Base-by-base conservation (phyloP, 2,888 invertebrate species). In the Synergus itoensis region DNA sequence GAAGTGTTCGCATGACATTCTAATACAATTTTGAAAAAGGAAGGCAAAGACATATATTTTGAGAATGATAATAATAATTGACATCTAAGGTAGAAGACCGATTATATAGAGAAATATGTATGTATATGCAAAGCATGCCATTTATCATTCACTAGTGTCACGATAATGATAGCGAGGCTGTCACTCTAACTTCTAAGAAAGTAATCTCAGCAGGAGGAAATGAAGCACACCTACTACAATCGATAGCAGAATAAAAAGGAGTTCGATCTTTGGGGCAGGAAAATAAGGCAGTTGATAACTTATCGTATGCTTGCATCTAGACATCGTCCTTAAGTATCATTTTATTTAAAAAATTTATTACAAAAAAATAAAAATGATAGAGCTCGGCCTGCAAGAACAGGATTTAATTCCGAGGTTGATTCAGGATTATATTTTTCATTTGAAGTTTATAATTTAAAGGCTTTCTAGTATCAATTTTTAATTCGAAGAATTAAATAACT, bases 181-280 rank as follows among this genome's bases (percentile, higher is more conserved):
- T 16, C 62, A 76, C 53, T 57, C 18, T 43, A 41, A 81, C 57
- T 80, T 79, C 73, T 80, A 80, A 81, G 80, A 81, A 81, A 60
- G 77, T 78, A 81, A 81, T 81, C 78, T 81, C 78, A 79, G 78
- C 53, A 77, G 67, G 48, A 78, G 80, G 81, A 81, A 80, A 81
- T 67, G 67, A 76, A 77, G 76, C 40, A 48, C 62, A 76, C 67
- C 69, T 48, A 73, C 53, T 14, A 73, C 69, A 73, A 73, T 73
- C 69, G 69, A 73, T 48, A 48, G 28, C 48, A 73, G 45, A 48
- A 73, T 73, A 18, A 21, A 60, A 18, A 21, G 16, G 7, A 36
- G 36, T 73, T 73, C 69, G 69, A 73, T 73, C 28, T 48, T 16
- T 28, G 36, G 48, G 69, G 8, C 48, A 48, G n/a, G 14, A 67